These are phyloP conservation scores for Brenthis hecate DNA, from an alignment of 2,888 invertebrate species.

Conservation along the genomic window DNA sequence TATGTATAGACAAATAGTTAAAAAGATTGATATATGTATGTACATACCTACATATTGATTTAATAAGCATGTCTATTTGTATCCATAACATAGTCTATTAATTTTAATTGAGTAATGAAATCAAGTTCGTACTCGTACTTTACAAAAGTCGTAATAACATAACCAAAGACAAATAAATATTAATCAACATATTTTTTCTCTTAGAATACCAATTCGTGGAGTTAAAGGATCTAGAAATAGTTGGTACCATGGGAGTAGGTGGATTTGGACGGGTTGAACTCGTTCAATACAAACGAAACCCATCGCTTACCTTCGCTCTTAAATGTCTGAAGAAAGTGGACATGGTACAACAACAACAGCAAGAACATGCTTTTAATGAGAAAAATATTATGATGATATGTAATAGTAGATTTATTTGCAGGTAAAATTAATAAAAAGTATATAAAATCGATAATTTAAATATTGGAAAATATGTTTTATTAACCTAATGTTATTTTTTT, in stretches of 20 bases:
- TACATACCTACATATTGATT: too few relatives aligned
- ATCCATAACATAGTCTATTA: too few relatives aligned
- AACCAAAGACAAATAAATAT: neutral
- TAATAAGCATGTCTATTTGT: too few relatives aligned
- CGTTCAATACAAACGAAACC: conserved; percentile 83
- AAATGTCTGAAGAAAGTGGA: conserved; percentile 95
- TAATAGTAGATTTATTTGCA: conserved; percentile 90
- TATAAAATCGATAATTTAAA: neutral
- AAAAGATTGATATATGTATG: too few relatives aligned
- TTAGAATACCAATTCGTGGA: conserved; percentile 86
- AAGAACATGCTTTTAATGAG: conserved; percentile 94
- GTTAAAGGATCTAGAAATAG: conserved; percentile 89
- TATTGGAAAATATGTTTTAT: neutral
- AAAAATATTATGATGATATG: conserved; percentile 92
- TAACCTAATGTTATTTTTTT: neutral
- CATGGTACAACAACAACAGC: conserved; percentile 93
- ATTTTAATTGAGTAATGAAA: too few relatives aligned
- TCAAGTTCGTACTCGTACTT: neutral
- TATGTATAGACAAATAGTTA: too few relatives aligned
- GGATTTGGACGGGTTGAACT: conserved; percentile 95
- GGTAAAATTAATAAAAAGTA: conserved; percentile 67
- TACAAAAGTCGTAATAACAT: neutral
- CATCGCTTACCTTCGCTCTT: conserved; percentile 87
- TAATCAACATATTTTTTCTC: neutral
- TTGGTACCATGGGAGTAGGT: conserved; percentile 95